A percentile compares a stretch with the other conserved stretches of the same genome.
These are phyloP conservation scores for Stenodema calcarata DNA, from an alignment of 2,888 invertebrate species.

Conservation along the genomic window DNA sequence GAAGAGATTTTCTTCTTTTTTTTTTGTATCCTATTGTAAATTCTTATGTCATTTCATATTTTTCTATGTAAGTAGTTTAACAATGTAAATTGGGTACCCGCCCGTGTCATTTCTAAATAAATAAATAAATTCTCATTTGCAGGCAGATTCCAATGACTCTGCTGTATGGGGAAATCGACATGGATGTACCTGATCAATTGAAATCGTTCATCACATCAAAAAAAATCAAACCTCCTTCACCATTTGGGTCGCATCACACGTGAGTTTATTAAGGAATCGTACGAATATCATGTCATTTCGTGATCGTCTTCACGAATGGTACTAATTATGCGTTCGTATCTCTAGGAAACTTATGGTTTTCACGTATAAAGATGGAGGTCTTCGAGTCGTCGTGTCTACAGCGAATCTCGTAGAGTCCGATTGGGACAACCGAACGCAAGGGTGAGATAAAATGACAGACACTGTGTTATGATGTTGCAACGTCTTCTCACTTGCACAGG, in stretches of 20 bases:
- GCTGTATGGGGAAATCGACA: constrained; percentile 77
- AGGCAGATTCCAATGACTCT: constrained; percentile 76
- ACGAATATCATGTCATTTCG: not conserved
- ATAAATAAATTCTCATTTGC: constrained; percentile 59
- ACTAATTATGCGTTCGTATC: constrained; percentile 51
- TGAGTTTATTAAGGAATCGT: constrained; percentile 62
- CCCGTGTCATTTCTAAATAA: constrained; percentile 56
- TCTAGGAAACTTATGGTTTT: constrained; percentile 86
- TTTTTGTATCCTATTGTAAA: too few relatives aligned
- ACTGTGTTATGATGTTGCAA: not conserved
- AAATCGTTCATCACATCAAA: constrained; percentile 68
- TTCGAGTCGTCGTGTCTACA: constrained; percentile 87
- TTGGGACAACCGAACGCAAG: constrained; percentile 94
- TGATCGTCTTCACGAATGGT: not conserved
- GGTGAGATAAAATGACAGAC: constrained; percentile 63
- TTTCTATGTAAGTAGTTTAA: too few relatives aligned
- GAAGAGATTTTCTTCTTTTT: too few relatives aligned
- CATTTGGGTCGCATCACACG: constrained; percentile 89
- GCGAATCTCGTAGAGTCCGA: constrained; percentile 91
- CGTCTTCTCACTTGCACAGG: not conserved
- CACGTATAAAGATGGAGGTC: constrained; percentile 79
- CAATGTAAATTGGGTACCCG: constrained; percentile 52
- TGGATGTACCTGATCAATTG: constrained; percentile 66
- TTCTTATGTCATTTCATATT: too few relatives aligned
- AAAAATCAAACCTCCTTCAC: constrained; percentile 74